Evolutionary conservation across 1,140 invertebrate genomes (phyloP), one percentile per base, ranked within the genome.

Genomic region (Pseudomyrmex sp.): DNA sequence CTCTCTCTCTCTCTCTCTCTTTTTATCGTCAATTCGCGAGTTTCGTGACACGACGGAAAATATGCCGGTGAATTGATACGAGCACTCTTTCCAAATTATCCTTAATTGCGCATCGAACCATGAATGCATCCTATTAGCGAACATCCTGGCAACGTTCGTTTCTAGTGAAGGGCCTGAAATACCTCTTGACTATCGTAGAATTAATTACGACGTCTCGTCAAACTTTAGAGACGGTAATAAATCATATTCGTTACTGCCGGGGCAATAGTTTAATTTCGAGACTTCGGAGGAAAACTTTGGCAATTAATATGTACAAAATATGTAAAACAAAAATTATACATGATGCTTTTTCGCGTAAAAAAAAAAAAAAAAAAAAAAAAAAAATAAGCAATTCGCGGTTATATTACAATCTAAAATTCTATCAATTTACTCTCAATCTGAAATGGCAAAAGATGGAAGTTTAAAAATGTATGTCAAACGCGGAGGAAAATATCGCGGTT

Each of bases 161-260:
- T 35, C 23, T 15, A 13, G n/a, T 44, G 18, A 73, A 82, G 72
- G 48, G 59, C 59, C 20, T 23, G 35, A 35, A 74, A 65, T 56
- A 54, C 13, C 59, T 75, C 59, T 54, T 18, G 70, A 75, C 23
- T 13, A 48, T 54, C 70, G 48, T 18, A 54, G 15, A 75, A 82
- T 62, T 80, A 82, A 82, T 75, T 75, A 52, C 59, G 61, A 63
- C 79, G 18, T 82, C 20, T 74, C 44, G 59, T 63, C 59, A 56
- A 82, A 82, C 58, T 82, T 82, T 73, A 65, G 26, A 75, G 18
- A 65, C 26, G 18, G 61, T 65, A 56, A 75, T 82, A 82, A 82
- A 63, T 75, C 48, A 75, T 58, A 65, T 63, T 80, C 15, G 13
- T 80, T 63, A 26, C 48, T 7, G 46, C 0, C 26, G 48, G 35